Base-by-base conservation (phyloP, 2,888 invertebrate genomes). In the Fragum whitleyi region DNA sequence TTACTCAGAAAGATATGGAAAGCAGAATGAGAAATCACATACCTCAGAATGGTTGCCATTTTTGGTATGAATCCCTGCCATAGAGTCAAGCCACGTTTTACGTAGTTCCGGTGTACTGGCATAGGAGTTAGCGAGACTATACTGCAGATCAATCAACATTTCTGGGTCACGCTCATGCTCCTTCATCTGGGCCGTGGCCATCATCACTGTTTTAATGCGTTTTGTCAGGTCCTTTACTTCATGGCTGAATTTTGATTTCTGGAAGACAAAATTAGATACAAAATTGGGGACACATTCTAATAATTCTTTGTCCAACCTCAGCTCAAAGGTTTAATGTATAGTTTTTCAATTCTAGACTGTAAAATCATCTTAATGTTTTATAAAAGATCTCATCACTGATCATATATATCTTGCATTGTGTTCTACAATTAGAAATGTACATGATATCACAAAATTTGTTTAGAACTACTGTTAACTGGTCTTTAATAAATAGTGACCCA, bases 201-300 rank as follows among this genome's bases (percentile, higher is more conserved):
- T 97, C 39, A 99, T 95, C 0, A 99, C 98, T 0, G 98, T 98
- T 80, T 98, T 96, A 32, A 99, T 97, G 59, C 98, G 96, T 81
- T 97, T 97, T 82, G 98, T 98, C 78, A 99, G 95, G 94, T 99
- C 98, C 91, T 98, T 97, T 73, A 98, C 98, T 95, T 98, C 98
- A 29, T 96, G 95, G 0, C 97, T 97, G 92, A 98, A 96, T 57
- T 96, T 88, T 21, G 92, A 91, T 87, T 90, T 92, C 96, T 96
- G 89, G 0, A 87, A 83, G 57, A 29, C n/a, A n/a, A n/a, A n/a
- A n/a, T n/a, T n/a, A n/a, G n/a, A n/a, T n/a, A n/a, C n/a, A n/a
- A n/a, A 42, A 51, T n/a, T n/a, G n/a, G n/a, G n/a, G n/a, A n/a
- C n/a, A n/a, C n/a, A n/a, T n/a, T n/a, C n/a, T n/a, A n/a, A n/a